phyloP scores from a whole-genome alignment of 2,888 invertebrate genomes.

The Lomographa bimaculata region DNA sequence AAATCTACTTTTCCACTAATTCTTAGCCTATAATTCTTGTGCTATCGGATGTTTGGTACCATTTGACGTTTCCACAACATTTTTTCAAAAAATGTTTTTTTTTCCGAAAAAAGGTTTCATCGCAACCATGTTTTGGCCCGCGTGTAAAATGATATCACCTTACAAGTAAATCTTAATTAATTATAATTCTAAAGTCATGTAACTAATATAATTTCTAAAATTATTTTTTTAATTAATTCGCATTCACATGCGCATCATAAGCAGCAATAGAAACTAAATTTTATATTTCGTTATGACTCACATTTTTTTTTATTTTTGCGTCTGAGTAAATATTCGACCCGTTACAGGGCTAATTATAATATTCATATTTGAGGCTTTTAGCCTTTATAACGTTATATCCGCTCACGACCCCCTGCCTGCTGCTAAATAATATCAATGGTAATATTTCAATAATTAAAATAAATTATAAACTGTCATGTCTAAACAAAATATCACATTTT shows the following conservation, averaged over 20 bases:
- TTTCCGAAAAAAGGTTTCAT: conserved; percentile 39
- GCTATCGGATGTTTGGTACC: conserved; percentile 65
- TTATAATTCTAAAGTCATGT: conserved; percentile 40
- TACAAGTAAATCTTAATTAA: conserved; percentile 41
- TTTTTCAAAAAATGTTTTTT: conserved; percentile 39
- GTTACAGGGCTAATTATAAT: conserved; percentile 29
- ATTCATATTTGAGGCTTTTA: conserved; percentile 32
- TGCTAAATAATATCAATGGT: conserved; percentile 15
- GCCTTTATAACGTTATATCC: conserved; percentile 29
- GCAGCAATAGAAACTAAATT: conserved; percentile 64
- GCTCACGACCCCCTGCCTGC: conserved; percentile 32
- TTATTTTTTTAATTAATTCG: conserved; percentile 40
- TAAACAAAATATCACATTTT: conserved; percentile 39
- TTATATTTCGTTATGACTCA: conserved; percentile 75
- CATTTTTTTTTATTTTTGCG: conserved; percentile 54
- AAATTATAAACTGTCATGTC: conserved; percentile 23
- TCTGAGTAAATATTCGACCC: conserved; percentile 27
- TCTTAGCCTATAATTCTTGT: conserved; percentile 67
- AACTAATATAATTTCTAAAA: conserved; percentile 70
- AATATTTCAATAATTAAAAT: background rate
- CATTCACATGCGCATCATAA: conserved; percentile 62
- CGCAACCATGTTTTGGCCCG: conserved; percentile 75
- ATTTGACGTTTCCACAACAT: conserved; percentile 31
- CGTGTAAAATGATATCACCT: conserved; percentile 64
- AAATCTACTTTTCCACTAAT: conserved; percentile 76